These are phyloP conservation scores for Linurgus olivaceus DNA, from an alignment of 2,797 vertebrate species.

Conservation along the genomic window DNA sequence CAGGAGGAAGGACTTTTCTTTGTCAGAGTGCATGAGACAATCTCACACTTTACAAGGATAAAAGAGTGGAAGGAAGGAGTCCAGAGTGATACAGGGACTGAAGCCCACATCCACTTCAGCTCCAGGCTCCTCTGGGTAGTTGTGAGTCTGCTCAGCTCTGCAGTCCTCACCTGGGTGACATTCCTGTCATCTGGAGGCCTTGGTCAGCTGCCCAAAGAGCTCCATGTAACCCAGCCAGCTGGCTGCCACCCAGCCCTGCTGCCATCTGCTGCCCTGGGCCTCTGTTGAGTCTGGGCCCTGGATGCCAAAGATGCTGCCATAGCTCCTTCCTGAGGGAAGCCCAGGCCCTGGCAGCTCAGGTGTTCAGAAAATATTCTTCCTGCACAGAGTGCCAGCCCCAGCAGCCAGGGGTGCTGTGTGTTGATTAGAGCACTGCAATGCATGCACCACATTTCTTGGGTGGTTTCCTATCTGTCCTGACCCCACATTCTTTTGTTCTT, in stretches of 20 bases:
- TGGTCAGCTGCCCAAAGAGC: constrained; percentile 28
- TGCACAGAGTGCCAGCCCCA: background rate
- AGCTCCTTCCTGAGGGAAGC: constrained; percentile 32
- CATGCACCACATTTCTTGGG: background rate
- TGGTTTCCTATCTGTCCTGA: background rate
- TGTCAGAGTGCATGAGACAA: background rate
- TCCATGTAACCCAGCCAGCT: constrained; percentile 6
- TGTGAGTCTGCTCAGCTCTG: background rate
- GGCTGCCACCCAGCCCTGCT: constrained; percentile 41
- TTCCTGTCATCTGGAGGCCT: background rate
- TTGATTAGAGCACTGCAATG: background rate
- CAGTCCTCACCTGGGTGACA: constrained; percentile 20
- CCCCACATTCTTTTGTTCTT: background rate
- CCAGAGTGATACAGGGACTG: background rate
- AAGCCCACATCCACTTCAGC: background rate
- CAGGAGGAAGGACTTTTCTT: background rate
- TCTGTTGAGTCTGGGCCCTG: background rate
- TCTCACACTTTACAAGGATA: background rate
- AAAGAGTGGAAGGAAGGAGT: background rate
- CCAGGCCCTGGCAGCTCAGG: background rate
- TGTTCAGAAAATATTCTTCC: background rate
- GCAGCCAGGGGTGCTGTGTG: background rate
- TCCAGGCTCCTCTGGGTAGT: background rate
- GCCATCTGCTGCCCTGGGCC: constrained; percentile 16
- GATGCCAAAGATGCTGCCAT: background rate